Conservation (phyloP, 2,888 invertebrate species). For the Diabrotica balteata region DNA sequence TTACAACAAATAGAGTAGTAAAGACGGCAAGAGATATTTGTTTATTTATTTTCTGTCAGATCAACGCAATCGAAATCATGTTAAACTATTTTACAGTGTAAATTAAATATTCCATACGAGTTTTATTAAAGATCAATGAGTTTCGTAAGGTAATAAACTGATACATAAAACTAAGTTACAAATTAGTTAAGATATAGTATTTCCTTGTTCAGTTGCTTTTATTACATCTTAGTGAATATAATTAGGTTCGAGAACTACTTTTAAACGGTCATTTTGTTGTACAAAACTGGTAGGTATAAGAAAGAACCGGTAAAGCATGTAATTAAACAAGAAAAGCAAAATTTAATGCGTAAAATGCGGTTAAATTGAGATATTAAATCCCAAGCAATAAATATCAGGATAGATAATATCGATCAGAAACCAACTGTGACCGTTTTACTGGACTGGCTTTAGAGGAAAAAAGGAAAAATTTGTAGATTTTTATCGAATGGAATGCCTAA, state of each 20-base stretch:
- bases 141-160: no score
- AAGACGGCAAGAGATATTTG: no score
- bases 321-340: conserved; percentile 27
- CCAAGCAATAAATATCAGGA: conserved; percentile 31
- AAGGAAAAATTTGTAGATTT: neutral
- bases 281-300: neutral
- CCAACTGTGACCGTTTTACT: conserved; percentile 13
- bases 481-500: neutral
- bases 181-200: neutral
- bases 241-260: no score
- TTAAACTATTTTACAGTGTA: no score
- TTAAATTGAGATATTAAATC: conserved; percentile 38
- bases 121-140: no score
- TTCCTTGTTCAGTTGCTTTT: neutral
- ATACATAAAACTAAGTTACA: neutral
- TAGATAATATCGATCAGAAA: conserved; percentile 32
- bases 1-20: no score
- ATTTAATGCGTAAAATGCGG: conserved; percentile 28
- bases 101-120: no score
- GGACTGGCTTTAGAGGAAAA: conserved; percentile 5
- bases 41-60: no score
- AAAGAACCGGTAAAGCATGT: conserved; percentile 16
- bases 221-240: no score
- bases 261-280: neutral
- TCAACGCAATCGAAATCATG: no score